phyloP scores from a whole-genome alignment of 2,113 vertebrate species.

The Tenebrosternarchus preto region DNA sequence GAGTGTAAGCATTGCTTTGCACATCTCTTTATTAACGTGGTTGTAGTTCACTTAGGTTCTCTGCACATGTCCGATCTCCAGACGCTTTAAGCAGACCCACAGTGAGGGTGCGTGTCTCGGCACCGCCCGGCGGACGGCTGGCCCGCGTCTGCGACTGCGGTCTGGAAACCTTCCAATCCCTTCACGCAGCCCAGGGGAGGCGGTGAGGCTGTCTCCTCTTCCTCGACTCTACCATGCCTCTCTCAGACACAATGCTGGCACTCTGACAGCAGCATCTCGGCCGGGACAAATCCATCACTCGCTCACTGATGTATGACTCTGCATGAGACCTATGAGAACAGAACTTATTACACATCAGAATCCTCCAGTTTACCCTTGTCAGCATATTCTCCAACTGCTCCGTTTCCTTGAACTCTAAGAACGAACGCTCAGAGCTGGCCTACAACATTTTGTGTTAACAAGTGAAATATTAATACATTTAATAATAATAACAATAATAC shows the following conservation, averaged over 20 bases:
- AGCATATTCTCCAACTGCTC: neutral
- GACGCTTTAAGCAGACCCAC: neutral
- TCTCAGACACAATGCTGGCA: conserved; percentile 79
- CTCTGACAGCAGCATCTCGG: conserved; percentile 64
- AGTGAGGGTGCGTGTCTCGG: conserved; percentile 57
- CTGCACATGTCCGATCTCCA: neutral
- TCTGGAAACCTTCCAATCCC: conserved; percentile 45
- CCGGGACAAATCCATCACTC: conserved; percentile 65
- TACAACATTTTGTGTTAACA: too few relatives aligned
- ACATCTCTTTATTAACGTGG: too few relatives aligned
- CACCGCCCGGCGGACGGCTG: conserved; percentile 67
- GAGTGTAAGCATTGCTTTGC: neutral
- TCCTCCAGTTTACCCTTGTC: neutral
- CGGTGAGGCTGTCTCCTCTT: conserved; percentile 11
- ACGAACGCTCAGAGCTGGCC: too few relatives aligned
- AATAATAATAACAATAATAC: neutral
- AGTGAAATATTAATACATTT: too few relatives aligned
- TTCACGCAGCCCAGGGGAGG: conserved; percentile 25
- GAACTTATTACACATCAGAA: conserved; percentile 2
- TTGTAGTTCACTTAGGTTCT: neutral
- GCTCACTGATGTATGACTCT: conserved; percentile 27
- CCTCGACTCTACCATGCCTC: conserved; percentile 22
- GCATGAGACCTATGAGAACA: conserved; percentile 13
- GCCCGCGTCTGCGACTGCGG: conserved; percentile 44
- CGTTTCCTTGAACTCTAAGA: neutral